Base-by-base conservation (phyloP, 2,888 invertebrate species). In the Drosophila buzzatii region DNA sequence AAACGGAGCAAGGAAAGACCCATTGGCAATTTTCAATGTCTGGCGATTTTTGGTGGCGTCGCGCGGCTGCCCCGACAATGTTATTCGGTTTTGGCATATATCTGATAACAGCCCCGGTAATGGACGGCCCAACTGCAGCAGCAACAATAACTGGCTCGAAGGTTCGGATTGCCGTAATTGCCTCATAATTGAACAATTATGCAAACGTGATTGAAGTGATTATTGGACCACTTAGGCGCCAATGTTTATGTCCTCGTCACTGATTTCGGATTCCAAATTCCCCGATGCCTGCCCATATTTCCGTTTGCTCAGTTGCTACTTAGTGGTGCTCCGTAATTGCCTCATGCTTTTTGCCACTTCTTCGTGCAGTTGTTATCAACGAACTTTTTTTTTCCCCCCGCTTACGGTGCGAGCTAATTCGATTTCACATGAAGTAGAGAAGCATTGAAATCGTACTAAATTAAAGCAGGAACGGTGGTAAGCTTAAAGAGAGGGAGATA, bases 161-260 rank as follows among this genome's bases (percentile, higher is more conserved):
- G 71, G 62, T 70, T 71, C 61, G 71, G 68, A 76, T 82, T 76
- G 69, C 82, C 71, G 80, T 85, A 85, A 85, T 85, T 85, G 85
- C 85, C 74, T 85, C 85, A 89, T 85, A 85, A 85, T 85, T 85
- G 90, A 85, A 89, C 85, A 85, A 85, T 89, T 89, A 89, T 89
- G 90, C 88, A 87, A 87, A 85, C 90, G 78, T 85, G 90, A 89
- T 89, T 85, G 88, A 89, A 85, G 85, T 87, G 85, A 85, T 85
- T 85, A 85, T 87, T 79, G 79, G 79, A 68, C 73, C 87, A 82
- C 88, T 87, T 87, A 89, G 84, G 85, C 69, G 73, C 63, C 75
- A 66, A 59, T 85, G 85, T 80, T 83, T 86, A 71, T 85, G 62
- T 77, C 73, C 66, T 62, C 56, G 7, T 65, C 65, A 56, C 42